Evolutionary conservation across 2,888 invertebrate genomes (phyloP).

Genomic region (Erebia epiphron): DNA sequence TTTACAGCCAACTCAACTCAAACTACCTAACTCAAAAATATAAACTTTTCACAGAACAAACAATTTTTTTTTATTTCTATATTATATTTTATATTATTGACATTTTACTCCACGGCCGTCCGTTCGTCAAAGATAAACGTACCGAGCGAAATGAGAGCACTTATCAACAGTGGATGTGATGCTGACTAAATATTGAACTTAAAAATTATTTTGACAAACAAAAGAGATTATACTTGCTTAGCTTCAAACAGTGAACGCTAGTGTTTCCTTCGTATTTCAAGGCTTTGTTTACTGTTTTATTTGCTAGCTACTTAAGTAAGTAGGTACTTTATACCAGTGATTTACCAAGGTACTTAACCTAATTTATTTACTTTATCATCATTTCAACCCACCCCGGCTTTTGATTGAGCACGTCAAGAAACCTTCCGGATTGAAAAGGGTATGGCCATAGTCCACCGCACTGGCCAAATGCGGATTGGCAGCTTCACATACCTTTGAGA

Average conservation of each 20-base stretch:
- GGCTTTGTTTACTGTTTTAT: constrained; percentile 13
- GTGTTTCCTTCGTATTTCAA: constrained; percentile 25
- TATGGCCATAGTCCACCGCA: too few relatives aligned
- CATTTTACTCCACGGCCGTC: constrained; percentile 20
- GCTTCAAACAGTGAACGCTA: constrained; percentile 33
- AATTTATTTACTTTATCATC: too few relatives aligned
- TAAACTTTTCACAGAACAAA: background rate
- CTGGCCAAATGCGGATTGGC: too few relatives aligned
- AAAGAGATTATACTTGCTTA: constrained; percentile 28
- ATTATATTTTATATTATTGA: constrained; percentile 17
- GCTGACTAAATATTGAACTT: constrained; percentile 43
- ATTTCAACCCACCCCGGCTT: too few relatives aligned
- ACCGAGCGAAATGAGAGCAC: constrained; percentile 45
- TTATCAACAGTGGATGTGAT: constrained; percentile 47
- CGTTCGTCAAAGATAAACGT: constrained; percentile 37
- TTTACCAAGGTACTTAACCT: too few relatives aligned
- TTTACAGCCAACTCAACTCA: background rate
- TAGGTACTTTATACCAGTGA: background rate
- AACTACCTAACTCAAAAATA: background rate
- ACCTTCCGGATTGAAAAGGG: too few relatives aligned
- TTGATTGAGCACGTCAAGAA: too few relatives aligned
- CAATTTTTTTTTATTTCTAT: constrained; percentile 12
- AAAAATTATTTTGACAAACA: constrained; percentile 41
- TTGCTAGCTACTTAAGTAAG: constrained; percentile 1
- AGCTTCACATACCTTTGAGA: too few relatives aligned